Evolutionary conservation across 2,797 vertebrate species (phyloP), one percentile per base, ranked within the genome.

Genomic region (Neosilurus mollespiculum): DNA sequence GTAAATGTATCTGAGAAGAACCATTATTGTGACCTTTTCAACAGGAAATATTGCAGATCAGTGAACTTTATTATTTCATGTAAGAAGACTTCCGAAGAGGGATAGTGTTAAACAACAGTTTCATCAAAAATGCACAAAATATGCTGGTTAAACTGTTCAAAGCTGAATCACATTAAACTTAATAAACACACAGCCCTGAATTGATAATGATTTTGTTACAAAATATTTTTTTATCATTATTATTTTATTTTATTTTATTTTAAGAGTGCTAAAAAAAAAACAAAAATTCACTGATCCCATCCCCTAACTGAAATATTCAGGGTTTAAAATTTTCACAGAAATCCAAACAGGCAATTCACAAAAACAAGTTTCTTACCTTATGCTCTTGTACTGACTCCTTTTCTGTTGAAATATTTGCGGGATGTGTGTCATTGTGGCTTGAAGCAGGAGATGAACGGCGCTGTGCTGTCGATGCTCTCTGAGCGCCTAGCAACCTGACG

Each of bases 401-500:
- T 66, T 54, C 22, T 53, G 61, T 20, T 79, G 49, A 22, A 78
- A 78, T 78, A 53, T 78, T 78, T n/a, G 43, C n/a, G 43, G 61
- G 15, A 20, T 79, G 61, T 54, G 49, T 79, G 77, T 79, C 77
- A 79, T 54, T 53, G 43, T 59, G 49, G 24, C n/a, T 56, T 11
- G 61, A 43, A 53, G 54, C 59, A n/a, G 61, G 78, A 80, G 49
- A 53, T 49, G 64, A 20, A 66, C 77, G 6, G 62, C 49, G 1
- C 64, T 51, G 62, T 51, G 53, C 61, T 69, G 30, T 62, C 14
- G 62, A 43, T 70, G 53, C 71, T 53, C 64, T 77, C 71, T 49
- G 49, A 61, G 56, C 58, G 51, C 72, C 62, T 83, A 62, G 72
- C 72, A 83, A 83, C 81, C 80, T 65, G 77, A 79, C 77, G 62